These are phyloP conservation scores for Volucella inanis DNA, from an alignment of 2,888 invertebrate species.

Conservation along the genomic window DNA sequence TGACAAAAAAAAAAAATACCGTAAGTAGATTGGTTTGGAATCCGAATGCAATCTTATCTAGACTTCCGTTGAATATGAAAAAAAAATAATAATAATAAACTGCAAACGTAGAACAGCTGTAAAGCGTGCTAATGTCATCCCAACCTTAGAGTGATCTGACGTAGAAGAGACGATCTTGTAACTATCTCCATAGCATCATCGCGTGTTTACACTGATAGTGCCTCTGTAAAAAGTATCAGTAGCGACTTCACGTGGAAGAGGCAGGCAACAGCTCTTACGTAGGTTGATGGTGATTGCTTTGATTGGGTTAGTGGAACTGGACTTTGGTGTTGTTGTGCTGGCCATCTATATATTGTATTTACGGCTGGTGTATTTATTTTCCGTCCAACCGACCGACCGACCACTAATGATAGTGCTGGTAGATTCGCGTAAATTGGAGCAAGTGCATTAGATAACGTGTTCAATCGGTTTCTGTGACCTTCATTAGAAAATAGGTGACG, in stretches of 20 bases:
- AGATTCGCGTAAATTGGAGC: constrained; percentile 22
- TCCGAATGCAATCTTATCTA: constrained; percentile 37
- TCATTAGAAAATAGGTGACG: constrained; percentile 13
- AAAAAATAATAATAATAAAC: background rate
- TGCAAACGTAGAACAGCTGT: no score
- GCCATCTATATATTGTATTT: background rate
- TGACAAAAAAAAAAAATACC: background rate
- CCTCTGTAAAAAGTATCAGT: no score
- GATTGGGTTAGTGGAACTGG: constrained; percentile 17
- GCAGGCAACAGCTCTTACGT: background rate
- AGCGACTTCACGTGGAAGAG: background rate
- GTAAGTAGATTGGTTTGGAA: background rate
- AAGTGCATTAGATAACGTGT: constrained; percentile 42
- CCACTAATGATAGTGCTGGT: constrained; percentile 5
- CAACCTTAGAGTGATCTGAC: no score
- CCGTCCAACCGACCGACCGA: no score
- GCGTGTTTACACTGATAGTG: background rate
- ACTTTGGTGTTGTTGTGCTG: background rate
- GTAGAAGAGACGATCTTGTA: background rate
- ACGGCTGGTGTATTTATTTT: background rate
- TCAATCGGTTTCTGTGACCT: constrained; percentile 7
- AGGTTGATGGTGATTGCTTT: background rate
- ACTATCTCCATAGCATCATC: background rate
- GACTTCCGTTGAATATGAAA: background rate
- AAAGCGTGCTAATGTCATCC: no score